Evolutionary conservation across 2,797 vertebrate genomes (phyloP), one percentile per base, ranked within the genome.

Genomic region (Alosa sapidissima): DNA sequence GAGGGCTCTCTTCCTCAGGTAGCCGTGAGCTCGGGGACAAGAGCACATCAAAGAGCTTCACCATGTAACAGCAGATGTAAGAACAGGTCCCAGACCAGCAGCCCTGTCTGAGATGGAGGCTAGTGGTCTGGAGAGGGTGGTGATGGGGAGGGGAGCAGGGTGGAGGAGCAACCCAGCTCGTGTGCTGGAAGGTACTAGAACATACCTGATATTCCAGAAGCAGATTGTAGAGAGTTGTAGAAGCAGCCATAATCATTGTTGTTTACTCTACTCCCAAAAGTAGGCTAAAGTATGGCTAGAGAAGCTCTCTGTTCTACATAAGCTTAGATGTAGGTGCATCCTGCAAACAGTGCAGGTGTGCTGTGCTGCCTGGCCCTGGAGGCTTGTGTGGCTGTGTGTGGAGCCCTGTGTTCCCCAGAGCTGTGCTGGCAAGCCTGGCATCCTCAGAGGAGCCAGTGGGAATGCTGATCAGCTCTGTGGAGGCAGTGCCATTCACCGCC

Each of bases 381-480:
- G 28, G 28, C 5, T 13, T 36, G 65, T 72, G 65, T 72, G 21
- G 5, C 21, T 24, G 58, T 62, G 54, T 55, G 58, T 55, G 2
- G 62, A 13, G 24, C 11, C 5, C 11, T 36, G 11, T 45, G 72
- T 41, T 16, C 41, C 19, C 68, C 41, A 19, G 41, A 7, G 45
- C 36, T 78, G 72, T 47, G 41, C 1, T 21, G 72, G 72, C 55
- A 60, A 16, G 9, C 11, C 24, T 36, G 10, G 41, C 41, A 41
- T 41, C 41, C 14, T 45, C 14, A 75, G 2, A 41, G 36, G 33
- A 75, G 36, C 3, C 36, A 36, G 36, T 36, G 36, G 24, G 68
- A 75, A 75, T 75, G 36, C 33, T 75, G 68, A 75, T 75, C 68
- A 75, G 68, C 14, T 75, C 72, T 2, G 36, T 78, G 28, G 41